Percentiles rank a stretch among this genome's conserved stretches.
These are phyloP conservation scores for Heteromurus nitidus DNA, from an alignment of 2,888 invertebrate genomes.

Conservation along the genomic window DNA sequence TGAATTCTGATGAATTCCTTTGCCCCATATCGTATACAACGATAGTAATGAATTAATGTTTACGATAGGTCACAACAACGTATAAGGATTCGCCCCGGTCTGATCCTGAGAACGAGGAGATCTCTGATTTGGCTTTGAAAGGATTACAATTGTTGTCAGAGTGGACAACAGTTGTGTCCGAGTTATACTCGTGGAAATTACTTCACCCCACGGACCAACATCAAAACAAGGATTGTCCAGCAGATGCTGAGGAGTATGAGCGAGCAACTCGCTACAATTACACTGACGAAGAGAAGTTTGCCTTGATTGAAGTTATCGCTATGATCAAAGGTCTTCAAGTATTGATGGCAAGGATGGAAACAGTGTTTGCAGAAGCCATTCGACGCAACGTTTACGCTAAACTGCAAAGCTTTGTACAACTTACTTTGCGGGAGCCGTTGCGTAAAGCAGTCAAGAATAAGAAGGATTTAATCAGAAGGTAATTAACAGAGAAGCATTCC, in stretches of 20 bases:
- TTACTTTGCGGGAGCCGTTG: constrained; percentile 90
- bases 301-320: constrained; percentile 97
- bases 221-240: constrained; percentile 94
- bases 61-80: constrained; percentile 31
- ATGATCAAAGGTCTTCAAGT: constrained; percentile 99
- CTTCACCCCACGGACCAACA: constrained; percentile 98
- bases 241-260: constrained; percentile 98
- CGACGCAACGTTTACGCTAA: constrained; percentile 95
- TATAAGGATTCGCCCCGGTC: constrained; percentile 77
- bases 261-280: constrained; percentile 98
- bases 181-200: constrained; percentile 98
- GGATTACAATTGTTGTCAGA: constrained; percentile 95
- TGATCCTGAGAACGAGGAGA: constrained; percentile 76
- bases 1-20: no score
- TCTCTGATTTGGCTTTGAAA: constrained; percentile 80
- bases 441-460: constrained; percentile 98
- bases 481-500: not conserved
- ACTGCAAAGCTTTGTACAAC: constrained; percentile 96
- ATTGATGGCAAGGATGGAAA: constrained; percentile 97
- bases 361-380: constrained; percentile 94
- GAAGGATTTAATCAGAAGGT: constrained; percentile 77
- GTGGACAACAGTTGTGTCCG: constrained; percentile 98
- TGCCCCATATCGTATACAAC: no score
- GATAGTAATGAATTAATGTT: not conserved
- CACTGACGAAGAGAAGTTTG: constrained; percentile 97